Percentiles rank a stretch among this genome's conserved stretches.
phyloP scores from a whole-genome alignment of 2,797 vertebrate genomes.

The Lepilemur ruficaudatus region DNA sequence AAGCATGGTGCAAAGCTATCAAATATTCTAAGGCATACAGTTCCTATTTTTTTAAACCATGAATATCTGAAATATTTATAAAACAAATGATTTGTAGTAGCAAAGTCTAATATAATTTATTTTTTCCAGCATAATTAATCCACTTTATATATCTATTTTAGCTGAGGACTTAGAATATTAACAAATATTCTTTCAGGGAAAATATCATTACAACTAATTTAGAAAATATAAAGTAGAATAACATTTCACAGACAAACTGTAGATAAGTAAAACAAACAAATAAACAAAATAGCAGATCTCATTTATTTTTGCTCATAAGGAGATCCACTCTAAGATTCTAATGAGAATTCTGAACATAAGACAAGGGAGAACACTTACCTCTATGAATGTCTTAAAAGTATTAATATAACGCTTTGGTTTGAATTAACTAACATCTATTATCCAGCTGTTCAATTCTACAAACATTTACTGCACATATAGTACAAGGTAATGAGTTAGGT shows the following conservation, averaged over 20 bases:
- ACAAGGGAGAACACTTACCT: not conserved
- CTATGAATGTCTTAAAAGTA: conserved; percentile 1
- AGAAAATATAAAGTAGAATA: conserved; percentile 32
- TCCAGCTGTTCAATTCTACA: conserved; percentile 32
- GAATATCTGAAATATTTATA: conserved; percentile 46
- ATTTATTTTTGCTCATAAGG: not conserved
- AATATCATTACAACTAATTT: conserved; percentile 41
- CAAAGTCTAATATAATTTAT: conserved; percentile 20
- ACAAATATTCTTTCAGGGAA: conserved; percentile 38
- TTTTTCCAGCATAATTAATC: conserved; percentile 45
- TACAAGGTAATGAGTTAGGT: not conserved
- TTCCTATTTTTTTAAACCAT: not conserved
- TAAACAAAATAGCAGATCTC: conserved; percentile 39
- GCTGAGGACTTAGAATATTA: conserved; percentile 21
- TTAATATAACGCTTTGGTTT: not conserved
- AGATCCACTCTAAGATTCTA: not conserved
- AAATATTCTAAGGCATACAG: conserved; percentile 4
- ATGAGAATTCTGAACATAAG: conserved; percentile 16
- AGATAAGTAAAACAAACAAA: conserved; percentile 28
- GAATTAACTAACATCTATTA: conserved; percentile 34
- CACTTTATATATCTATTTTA: conserved; percentile 1
- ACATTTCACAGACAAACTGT: not conserved
- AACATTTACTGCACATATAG: not conserved
- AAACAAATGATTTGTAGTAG: not conserved
- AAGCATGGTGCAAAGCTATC: not conserved